Evolutionary conservation across 1,140 invertebrate genomes (phyloP).

Genomic region (Drosophila auraria): DNA sequence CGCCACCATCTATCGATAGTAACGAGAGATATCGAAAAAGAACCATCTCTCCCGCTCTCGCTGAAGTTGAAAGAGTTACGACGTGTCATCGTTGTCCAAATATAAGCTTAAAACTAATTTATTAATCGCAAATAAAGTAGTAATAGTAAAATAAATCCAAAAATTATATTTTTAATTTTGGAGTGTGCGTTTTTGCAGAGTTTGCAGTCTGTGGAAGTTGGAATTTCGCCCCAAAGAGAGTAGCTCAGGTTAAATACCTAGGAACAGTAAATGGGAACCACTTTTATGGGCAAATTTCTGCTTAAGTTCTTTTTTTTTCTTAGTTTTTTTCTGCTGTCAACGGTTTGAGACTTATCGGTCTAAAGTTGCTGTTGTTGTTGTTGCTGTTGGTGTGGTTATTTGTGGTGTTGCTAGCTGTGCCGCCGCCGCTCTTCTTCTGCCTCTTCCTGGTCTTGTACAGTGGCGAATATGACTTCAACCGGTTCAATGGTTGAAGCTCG

Average conservation of each 20-base stretch:
- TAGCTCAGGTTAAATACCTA: background rate
- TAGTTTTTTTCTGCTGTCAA: conserved; percentile 29
- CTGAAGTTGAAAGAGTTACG: background rate
- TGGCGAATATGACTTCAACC: conserved; percentile 76
- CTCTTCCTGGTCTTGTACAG: conserved; percentile 40
- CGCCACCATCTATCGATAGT: background rate
- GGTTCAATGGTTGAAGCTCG: conserved; percentile 62
- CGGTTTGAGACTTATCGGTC: conserved; percentile 40
- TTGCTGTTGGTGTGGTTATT: conserved; percentile 22
- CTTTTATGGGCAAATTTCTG: conserved; percentile 15
- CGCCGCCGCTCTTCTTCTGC: conserved; percentile 21
- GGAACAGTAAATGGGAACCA: background rate
- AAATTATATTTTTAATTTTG: background rate
- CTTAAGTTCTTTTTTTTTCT: conserved; percentile 15
- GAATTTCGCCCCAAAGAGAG: background rate
- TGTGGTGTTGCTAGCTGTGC: conserved; percentile 33
- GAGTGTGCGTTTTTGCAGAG: background rate
- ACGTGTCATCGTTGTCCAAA: background rate
- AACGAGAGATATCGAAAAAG: background rate
- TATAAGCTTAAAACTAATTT: background rate
- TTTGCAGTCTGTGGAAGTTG: background rate
- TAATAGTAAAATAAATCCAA: background rate
- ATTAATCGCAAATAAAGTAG: background rate
- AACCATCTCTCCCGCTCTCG: background rate
- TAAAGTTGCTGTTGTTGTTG: conserved; percentile 26